Conservation (phyloP, 2,888 invertebrate species). For the Oscheius sp. region DNA sequence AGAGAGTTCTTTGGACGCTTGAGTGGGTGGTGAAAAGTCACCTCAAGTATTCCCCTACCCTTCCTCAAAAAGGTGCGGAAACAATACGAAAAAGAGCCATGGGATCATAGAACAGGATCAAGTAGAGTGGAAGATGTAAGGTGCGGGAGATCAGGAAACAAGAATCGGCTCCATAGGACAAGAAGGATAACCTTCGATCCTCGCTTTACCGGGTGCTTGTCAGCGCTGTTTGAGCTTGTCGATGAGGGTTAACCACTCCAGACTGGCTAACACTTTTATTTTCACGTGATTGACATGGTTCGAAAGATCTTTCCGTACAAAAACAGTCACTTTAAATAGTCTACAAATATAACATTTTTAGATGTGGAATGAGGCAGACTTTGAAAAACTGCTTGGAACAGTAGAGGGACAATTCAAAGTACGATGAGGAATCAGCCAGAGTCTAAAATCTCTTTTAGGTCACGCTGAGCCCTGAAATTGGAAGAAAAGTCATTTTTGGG, state of each 20-base stretch:
- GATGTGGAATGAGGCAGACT: not conserved
- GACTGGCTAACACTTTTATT: constrained; percentile 26
- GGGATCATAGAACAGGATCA: not conserved
- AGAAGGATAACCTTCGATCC: constrained; percentile 28
- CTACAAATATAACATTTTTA: constrained; percentile 2
- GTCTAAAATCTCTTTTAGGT: constrained; percentile 6
- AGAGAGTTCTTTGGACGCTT: not conserved
- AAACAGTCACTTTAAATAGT: not conserved
- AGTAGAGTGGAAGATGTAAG: not conserved
- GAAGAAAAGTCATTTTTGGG: constrained; percentile 1
- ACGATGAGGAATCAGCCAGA: not conserved
- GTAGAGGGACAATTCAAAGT: constrained; percentile 31
- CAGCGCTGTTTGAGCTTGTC: constrained; percentile 36
- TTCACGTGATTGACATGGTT: constrained; percentile 20
- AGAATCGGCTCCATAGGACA: not conserved
- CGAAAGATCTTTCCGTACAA: not conserved
- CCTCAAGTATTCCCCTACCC: too few relatives aligned
- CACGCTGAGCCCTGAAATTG: constrained; percentile 14
- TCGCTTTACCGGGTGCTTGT: constrained; percentile 24
- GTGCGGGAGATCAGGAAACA: not conserved
- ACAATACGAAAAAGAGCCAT: too few relatives aligned
- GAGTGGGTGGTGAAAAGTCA: too few relatives aligned
- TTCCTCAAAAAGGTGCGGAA: too few relatives aligned
- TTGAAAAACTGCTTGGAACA: constrained; percentile 9
- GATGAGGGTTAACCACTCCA: constrained; percentile 30